Conservation (phyloP, 1,140 invertebrate species). For the Dreissena polymorpha region DNA sequence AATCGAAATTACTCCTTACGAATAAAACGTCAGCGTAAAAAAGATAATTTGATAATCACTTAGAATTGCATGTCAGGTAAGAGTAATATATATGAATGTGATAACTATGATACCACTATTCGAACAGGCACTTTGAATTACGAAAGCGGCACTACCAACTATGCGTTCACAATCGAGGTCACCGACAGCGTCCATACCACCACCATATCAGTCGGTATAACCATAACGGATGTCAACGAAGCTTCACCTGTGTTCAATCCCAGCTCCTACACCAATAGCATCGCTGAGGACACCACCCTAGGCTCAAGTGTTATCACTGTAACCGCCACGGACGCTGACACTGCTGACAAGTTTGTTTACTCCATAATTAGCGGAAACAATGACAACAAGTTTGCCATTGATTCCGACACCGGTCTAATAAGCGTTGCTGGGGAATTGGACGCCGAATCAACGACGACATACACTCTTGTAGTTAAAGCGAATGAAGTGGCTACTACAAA, state of each 20-base stretch:
- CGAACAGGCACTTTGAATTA: background rate
- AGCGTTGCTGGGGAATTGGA: conserved; percentile 45
- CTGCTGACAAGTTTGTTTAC: conserved; percentile 42
- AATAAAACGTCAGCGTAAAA: no score
- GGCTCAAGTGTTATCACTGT: conserved; percentile 54
- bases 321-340: conserved; percentile 59
- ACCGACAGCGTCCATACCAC: conserved; percentile 48
- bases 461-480: no score
- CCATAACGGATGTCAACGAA: conserved; percentile 61
- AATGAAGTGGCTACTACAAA: background rate
- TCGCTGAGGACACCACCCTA: conserved; percentile 46
- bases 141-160: background rate
- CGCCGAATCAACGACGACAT: no score
- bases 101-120: no score
- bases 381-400: conserved; percentile 34
- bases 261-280: conserved; percentile 20
- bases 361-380: conserved; percentile 45
- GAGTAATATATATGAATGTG: no score
- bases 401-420: conserved; percentile 30
- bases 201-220: conserved; percentile 59
- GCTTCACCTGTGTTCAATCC: conserved; percentile 58
- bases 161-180: conserved; percentile 1
- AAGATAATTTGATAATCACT: no score
- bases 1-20: no score
- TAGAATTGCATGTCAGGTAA: no score